Percentiles rank a stretch among this genome's conserved stretches.
Conservation (phyloP, 2,888 invertebrate genomes). For the Macaria liturata region DNA sequence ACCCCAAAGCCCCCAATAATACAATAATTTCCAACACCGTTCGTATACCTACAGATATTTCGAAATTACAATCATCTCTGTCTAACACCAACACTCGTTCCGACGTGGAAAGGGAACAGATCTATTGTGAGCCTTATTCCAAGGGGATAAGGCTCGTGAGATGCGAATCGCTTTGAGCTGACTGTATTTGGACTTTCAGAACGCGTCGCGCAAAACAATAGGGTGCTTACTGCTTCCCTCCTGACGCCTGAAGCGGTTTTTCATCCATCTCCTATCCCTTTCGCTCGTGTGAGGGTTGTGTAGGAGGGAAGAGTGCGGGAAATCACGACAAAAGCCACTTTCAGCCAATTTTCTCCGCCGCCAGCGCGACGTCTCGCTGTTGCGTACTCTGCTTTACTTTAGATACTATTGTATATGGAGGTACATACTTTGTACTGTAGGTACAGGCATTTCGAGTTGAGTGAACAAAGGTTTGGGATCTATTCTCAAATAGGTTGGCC, state of each 20-base stretch:
- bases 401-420: constrained; percentile 47
- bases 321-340: constrained; percentile 68
- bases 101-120: constrained; percentile 8
- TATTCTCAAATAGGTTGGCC: too few species aligned
- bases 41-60: constrained; percentile 20
- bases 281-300: constrained; percentile 39
- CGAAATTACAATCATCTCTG: constrained; percentile 32
- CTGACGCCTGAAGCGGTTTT: constrained; percentile 73
- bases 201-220: constrained; percentile 76
- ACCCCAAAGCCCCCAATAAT: constrained; percentile 19
- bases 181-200: constrained; percentile 60
- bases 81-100: constrained; percentile 26
- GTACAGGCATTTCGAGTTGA: too few species aligned
- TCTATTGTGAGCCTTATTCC: constrained; percentile 28
- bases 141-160: constrained; percentile 15
- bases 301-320: constrained; percentile 50
- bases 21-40: constrained; percentile 19
- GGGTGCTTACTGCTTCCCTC: constrained; percentile 77
- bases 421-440: too few species aligned
- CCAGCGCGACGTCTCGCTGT: constrained; percentile 60
- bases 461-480: background rate
- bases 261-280: constrained; percentile 53
- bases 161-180: constrained; percentile 17
- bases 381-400: constrained; percentile 44
- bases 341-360: constrained; percentile 76